phyloP scores from a whole-genome alignment of 1,140 invertebrate species.

The Planococcus citri region DNA sequence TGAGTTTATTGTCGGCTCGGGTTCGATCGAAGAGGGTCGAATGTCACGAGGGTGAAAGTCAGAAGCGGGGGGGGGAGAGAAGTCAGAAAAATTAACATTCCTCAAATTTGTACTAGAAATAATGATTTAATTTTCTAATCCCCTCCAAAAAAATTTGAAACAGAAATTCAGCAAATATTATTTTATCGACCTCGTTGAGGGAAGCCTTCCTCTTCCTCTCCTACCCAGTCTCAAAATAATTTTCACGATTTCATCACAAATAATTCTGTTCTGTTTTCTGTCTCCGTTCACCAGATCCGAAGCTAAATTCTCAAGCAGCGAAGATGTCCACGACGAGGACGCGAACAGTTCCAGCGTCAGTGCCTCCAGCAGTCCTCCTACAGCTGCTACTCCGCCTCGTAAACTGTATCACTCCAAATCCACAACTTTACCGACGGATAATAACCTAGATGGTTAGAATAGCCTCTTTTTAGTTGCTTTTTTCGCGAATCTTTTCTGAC shows the following conservation, averaged over 20 bases:
- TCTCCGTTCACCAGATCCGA: too few species aligned
- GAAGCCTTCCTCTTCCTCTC: too few species aligned
- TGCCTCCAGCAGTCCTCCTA: conserved; percentile 28
- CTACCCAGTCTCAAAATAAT: too few species aligned
- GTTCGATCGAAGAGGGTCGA: background rate
- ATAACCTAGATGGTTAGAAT: background rate
- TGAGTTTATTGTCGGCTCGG: background rate
- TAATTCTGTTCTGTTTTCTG: background rate
- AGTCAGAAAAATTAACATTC: background rate
- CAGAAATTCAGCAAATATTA: too few species aligned
- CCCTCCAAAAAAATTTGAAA: too few species aligned
- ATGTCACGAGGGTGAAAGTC: too few species aligned
- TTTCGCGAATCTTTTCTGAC: too few species aligned
- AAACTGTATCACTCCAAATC: conserved; percentile 5
- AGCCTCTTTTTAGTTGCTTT: too few species aligned
- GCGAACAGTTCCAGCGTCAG: conserved; percentile 26
- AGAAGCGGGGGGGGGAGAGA: too few species aligned
- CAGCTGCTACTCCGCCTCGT: conserved; percentile 21
- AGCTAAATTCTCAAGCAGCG: conserved; percentile 28
- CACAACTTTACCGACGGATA: background rate
- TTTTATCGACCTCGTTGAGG: too few species aligned
- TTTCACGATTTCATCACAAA: background rate
- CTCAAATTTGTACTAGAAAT: background rate
- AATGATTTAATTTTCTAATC: background rate
- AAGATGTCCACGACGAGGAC: conserved; percentile 25